Conservation (phyloP, 2,113 vertebrate species). For the Cephalopholis sonnerati region DNA sequence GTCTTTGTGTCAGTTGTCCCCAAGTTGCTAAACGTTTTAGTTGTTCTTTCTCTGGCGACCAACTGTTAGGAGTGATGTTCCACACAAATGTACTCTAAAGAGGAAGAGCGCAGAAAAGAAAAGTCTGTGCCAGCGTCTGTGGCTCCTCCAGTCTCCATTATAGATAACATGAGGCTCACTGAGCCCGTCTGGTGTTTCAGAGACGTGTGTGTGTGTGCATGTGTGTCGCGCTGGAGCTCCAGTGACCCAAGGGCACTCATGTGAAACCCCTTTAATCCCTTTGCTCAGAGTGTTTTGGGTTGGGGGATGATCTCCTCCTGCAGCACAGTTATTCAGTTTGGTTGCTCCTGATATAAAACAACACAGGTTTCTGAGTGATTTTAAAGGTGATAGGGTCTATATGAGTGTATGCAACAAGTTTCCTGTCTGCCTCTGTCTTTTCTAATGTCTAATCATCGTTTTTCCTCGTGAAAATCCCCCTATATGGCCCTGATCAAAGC, state of each 20-base stretch:
- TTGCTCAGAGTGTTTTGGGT: conserved; percentile 66
- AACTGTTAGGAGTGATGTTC: conserved; percentile 68
- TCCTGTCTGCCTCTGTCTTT: conserved; percentile 2
- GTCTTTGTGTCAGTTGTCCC: conserved; percentile 84
- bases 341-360: conserved; percentile 46
- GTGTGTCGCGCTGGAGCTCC: conserved; percentile 68
- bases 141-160: conserved; percentile 46
- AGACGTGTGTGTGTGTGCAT: conserved; percentile 50
- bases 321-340: conserved; percentile 41
- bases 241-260: conserved; percentile 81
- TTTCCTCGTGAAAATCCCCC: conserved; percentile 30
- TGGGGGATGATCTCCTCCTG: conserved; percentile 59
- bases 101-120: conserved; percentile 30
- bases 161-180: conserved; percentile 56
- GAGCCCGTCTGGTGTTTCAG: conserved; percentile 37
- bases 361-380: conserved; percentile 41
- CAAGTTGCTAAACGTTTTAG: conserved; percentile 82
- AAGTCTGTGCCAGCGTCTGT: conserved; percentile 57
- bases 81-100: conserved; percentile 43
- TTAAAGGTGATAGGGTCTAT: background rate
- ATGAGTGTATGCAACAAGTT: background rate
- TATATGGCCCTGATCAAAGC: conserved; percentile 55
- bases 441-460: conserved; percentile 17
- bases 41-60: conserved; percentile 79
- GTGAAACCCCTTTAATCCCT: conserved; percentile 79